Evolutionary conservation across 2,113 vertebrate genomes (phyloP).

Genomic region (Lasiurus borealis): DNA sequence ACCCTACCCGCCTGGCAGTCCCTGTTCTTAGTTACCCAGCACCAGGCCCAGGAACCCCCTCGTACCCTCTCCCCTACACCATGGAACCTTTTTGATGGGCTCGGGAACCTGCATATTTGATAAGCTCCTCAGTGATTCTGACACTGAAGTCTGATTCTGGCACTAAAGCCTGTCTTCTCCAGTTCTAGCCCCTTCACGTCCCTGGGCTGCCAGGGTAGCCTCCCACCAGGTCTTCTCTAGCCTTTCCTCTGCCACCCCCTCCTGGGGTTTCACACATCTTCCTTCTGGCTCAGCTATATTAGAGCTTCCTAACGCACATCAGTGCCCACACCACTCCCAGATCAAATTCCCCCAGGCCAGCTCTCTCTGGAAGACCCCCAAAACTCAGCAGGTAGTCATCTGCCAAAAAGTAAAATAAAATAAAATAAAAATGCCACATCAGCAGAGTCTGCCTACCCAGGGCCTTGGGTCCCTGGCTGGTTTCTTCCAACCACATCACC

Average conservation of each 20-base stretch:
- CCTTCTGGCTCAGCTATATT: background rate
- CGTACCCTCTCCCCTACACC: background rate
- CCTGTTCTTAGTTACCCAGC: background rate
- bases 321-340: background rate
- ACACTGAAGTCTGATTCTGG: background rate
- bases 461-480: background rate
- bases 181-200: background rate
- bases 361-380: background rate
- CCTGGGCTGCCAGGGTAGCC: background rate
- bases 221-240: background rate
- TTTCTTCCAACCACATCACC: background rate
- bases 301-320: background rate
- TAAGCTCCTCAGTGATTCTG: background rate
- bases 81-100: background rate
- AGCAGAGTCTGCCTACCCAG: background rate
- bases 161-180: background rate
- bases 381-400: background rate
- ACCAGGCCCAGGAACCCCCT: background rate
- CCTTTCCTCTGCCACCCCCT: background rate
- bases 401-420: background rate
- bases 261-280: background rate
- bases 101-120: conserved; percentile 8
- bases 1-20: background rate
- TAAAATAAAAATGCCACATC: background rate
- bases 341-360: background rate